phyloP scores from a whole-genome alignment of 2,888 invertebrate genomes.

The Rhodophaea formosa region DNA sequence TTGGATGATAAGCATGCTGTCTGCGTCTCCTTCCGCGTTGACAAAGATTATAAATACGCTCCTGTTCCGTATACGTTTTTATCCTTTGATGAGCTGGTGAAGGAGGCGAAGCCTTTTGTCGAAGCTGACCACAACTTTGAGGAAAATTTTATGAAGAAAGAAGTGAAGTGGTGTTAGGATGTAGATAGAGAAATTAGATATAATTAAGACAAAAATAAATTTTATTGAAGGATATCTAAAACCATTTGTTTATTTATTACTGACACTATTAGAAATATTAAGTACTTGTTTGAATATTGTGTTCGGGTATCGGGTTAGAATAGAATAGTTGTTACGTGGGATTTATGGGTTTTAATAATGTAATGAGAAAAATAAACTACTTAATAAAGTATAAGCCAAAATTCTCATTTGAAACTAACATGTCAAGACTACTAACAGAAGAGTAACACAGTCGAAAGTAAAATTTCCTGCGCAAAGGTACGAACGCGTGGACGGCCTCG shows the following conservation, averaged over 20 bases:
- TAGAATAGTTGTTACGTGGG: background rate
- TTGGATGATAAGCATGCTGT: slow-evolving; percentile 89
- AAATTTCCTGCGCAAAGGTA: slow-evolving; percentile 81
- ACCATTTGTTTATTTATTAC: background rate
- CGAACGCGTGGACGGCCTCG: slow-evolving; percentile 95
- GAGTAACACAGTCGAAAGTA: slow-evolving; percentile 32
- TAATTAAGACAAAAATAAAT: background rate
- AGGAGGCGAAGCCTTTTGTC: slow-evolving; percentile 60
- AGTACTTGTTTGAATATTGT: background rate
- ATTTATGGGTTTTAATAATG: background rate
- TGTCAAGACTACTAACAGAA: slow-evolving; percentile 34
- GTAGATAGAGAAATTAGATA: too few species aligned
- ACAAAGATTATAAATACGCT: slow-evolving; percentile 37
- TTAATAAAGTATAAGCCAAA: slow-evolving; percentile 4
- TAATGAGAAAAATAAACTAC: background rate
- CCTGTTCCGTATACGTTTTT: slow-evolving; percentile 75
- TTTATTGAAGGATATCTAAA: background rate
- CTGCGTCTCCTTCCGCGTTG: slow-evolving; percentile 83
- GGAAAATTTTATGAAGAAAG: slow-evolving; percentile 81
- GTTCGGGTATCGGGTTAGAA: background rate
- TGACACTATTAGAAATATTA: background rate
- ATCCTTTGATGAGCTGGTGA: slow-evolving; percentile 82
- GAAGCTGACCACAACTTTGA: slow-evolving; percentile 77
- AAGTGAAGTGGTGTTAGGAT: slow-evolving; percentile 53
- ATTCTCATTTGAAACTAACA: slow-evolving; percentile 34